Percentiles rank a stretch among this genome's conserved stretches.
phyloP scores from a whole-genome alignment of 2,888 invertebrate species.

The Desoria tigrina region DNA sequence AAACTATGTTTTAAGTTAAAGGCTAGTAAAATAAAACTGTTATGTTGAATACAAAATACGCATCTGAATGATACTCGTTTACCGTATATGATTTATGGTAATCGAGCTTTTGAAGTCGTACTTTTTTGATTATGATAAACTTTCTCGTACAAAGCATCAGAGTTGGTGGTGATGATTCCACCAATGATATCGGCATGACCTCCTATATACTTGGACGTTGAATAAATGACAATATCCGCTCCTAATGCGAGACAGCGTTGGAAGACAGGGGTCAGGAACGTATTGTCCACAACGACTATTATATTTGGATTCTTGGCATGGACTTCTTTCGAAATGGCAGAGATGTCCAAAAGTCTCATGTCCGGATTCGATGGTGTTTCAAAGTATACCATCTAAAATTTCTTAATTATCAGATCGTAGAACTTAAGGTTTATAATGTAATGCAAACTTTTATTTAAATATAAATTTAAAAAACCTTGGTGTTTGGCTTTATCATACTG shows the following conservation, averaged over 20 bases:
- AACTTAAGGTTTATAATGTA: not conserved
- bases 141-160: constrained; percentile 58
- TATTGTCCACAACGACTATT: constrained; percentile 63
- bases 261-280: constrained; percentile 60
- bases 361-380: constrained; percentile 65
- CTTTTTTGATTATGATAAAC: constrained; percentile 61
- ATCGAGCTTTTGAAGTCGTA: constrained; percentile 54
- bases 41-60: not conserved
- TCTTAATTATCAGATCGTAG: not conserved
- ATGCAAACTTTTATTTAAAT: not conserved
- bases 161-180: constrained; percentile 61
- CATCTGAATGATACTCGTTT: not conserved
- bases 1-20: constrained; percentile 60
- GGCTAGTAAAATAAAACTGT: not conserved
- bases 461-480: constrained; percentile 21
- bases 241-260: constrained; percentile 84
- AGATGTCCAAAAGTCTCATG: constrained; percentile 62
- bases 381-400: constrained; percentile 63
- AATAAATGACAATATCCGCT: constrained; percentile 86
- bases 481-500: constrained; percentile 18
- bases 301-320: constrained; percentile 55
- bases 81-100: not conserved
- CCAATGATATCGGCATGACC: constrained; percentile 89
- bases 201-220: constrained; percentile 96
- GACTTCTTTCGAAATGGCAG: constrained; percentile 57